A percentile compares a stretch with the other conserved stretches of the same genome.
Conservation (phyloP, 2,797 vertebrate genomes). For the Phoeniculus purpureus region DNA sequence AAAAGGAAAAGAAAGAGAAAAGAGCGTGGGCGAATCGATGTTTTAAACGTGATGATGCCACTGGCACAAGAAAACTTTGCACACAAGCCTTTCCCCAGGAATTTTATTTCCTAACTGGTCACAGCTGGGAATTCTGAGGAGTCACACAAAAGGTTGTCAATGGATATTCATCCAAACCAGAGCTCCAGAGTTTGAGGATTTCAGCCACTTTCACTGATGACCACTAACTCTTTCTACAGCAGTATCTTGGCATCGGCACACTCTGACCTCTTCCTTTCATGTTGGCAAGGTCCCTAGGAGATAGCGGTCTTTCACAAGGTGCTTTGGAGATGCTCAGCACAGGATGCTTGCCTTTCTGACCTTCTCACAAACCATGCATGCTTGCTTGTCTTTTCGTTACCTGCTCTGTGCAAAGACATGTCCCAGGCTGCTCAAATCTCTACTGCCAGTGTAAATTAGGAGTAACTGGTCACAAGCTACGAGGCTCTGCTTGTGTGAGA, state of each 20-base stretch:
- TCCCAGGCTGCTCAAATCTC: neutral
- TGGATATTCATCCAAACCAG: neutral
- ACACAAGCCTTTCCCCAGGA: neutral
- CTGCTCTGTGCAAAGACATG: neutral
- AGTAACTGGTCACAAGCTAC: slow-evolving; percentile 5
- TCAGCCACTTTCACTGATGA: neutral
- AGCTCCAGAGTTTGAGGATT: neutral
- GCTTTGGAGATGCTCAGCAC: neutral
- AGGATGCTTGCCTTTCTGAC: neutral
- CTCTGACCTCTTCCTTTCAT: neutral
- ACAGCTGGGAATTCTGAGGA: neutral
- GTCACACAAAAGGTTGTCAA: neutral
- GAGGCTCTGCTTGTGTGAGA: neutral
- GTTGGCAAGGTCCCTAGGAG: neutral
- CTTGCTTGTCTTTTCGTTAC: neutral
- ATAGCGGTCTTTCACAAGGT: neutral
- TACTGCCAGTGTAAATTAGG: neutral
- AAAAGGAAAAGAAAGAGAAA: neutral
- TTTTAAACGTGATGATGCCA: neutral
- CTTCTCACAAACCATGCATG: neutral
- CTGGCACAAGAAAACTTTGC: neutral
- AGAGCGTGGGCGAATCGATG: neutral
- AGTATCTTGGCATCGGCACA: neutral
- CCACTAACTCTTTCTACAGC: neutral
- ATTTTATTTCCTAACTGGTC: neutral